Evolutionary conservation across 2,113 vertebrate species (phyloP), one percentile per base, ranked within the genome.

Genomic region (Sapajus apella): DNA sequence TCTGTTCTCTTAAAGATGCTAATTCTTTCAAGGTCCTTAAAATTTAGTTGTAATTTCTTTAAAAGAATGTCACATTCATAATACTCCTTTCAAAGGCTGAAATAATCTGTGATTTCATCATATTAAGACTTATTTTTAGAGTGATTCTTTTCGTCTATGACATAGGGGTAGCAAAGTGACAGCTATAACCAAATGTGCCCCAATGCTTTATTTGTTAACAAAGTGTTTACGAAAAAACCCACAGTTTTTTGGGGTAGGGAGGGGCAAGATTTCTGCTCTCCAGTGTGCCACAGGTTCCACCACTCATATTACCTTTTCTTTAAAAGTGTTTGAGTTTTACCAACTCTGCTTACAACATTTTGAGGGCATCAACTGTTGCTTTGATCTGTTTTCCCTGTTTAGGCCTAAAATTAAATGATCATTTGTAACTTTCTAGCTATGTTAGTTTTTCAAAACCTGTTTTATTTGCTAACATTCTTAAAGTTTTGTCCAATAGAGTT

Each of bases 401-500:
- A 68, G 61, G 20, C 16, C 35, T 84, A 79, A 97, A 84, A 37
- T 88, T 90, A 94, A 93, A 94, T 68, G 47, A 12, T 61, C 16
- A 0, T 5, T 58, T 91, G 58, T 40, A 91, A 76, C 6, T 82
- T 91, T 93, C 43, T n/a, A 73, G 35, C 32, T 91, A 84, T 90
- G 85, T 56, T 93, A 52, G 32, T 70, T 91, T 89, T 96, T 77
- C 0, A 58, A 85, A 82, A 93, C 75, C 11, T 83, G 4, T 87
- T 66, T 87, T 92, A 23, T 88, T 95, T 90, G 52, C 45, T 89
- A 89, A 58, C 52, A 32, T 73, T 52, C 50, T 79, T 79, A 87
- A 93, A 35, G 11, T 88, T 52, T 64, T 94, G 8, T 50, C 35
- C 17, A 70, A 40, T 40, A 95, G 72, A 93, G 7, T 64, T 75